Base-by-base conservation (phyloP, 2,888 invertebrate species). In the Andrena trimmerana region DNA sequence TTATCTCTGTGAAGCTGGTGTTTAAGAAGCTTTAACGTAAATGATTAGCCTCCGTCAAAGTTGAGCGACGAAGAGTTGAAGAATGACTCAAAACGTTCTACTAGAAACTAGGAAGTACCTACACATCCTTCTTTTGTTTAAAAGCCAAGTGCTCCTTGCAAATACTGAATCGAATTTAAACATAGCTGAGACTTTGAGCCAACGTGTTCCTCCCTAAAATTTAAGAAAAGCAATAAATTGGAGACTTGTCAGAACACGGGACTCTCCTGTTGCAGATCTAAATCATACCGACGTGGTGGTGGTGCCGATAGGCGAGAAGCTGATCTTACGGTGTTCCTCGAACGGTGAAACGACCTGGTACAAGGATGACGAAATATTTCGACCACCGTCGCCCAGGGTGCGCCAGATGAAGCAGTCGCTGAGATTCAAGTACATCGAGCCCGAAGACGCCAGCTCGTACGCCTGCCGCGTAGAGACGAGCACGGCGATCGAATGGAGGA, bases 401-500 rank as follows among this genome's bases (percentile, higher is more conserved):
- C 90, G 92, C 0, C 62, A 89, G 24, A 88, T 85, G 54, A 91
- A 89, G 54, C 93, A 93, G 52, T 86, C 86, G 6, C 59, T 94
- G n/a, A 92, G 86, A 69, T 90, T 94, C 76, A 91, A 89, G 75
- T 79, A 78, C 66, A 84, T 91, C 42, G 81, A 89, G 36, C 60
- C 83, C n/a, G 88, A 86, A n/a, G 94, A 94, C 81, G 85, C 90
- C 13, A 93, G 92, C 5, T 77, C 73, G 29, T 94, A 94, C 83
- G 88, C 87, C 16, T 94, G 94, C 69, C 85, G 85, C 10, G 69
- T 92, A 62, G 84, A 90, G 5, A 82, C 83, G 69, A 36, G 66
- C 77, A 59, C 36, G 2, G 66, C 67, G 4, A 33, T 86, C 52
- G 91, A 92, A 75, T 93, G 93, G 93, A 89, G 91, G 29, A 92